Base-by-base conservation (phyloP, 2,888 invertebrate genomes). In the Glyphotaelius pellucidus region DNA sequence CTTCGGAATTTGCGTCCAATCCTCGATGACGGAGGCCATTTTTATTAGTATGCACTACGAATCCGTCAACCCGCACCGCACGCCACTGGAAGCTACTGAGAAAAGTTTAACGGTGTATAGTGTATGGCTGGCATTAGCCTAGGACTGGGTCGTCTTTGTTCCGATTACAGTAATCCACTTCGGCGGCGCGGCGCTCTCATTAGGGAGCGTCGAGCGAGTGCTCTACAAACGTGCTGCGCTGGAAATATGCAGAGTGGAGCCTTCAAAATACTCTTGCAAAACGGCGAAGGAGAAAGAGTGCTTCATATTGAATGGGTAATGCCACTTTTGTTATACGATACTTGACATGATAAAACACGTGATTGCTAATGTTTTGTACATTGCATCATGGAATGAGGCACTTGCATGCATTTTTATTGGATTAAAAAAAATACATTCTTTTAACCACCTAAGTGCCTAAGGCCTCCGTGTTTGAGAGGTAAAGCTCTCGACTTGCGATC, bases 281-380 rank as follows among this genome's bases (percentile, higher is more conserved):
- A 83, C 83, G 15, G 4, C 19, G 32, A 83, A 19, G 35, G 83
- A 83, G 83, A 83, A 35, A 83, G 83, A 83, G 83, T n/a, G 12
- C 32, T 83, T 83, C 35, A 83, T 38, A 38, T 67, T 83, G 32
- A 83, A 83, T 35, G 32, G 35, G 35, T 38, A 83, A 83, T 83
- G 83, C 31, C 32, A 19, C 83, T 83, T 38, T 83, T 83, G 83
- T 15, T 25, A 35, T 35, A 15, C 14, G 35, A 32, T 32, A 35
- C 83, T 83, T 83, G 83, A 83, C 83, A 83, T 9, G 25, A 83
- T 83, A 30, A 83, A 83, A 83, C 83, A 31, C 83, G 35, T 83
- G 83, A 83, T 35, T 35, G 25, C 9, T 25, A 83, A 35, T 83
- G 83, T 83, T 32, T 83, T 83, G 19, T 35, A 25, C 15, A 2